Evolutionary conservation across 2,797 vertebrate species (phyloP), one percentile per base, ranked within the genome.

Genomic region (Syndactyla subalaris): DNA sequence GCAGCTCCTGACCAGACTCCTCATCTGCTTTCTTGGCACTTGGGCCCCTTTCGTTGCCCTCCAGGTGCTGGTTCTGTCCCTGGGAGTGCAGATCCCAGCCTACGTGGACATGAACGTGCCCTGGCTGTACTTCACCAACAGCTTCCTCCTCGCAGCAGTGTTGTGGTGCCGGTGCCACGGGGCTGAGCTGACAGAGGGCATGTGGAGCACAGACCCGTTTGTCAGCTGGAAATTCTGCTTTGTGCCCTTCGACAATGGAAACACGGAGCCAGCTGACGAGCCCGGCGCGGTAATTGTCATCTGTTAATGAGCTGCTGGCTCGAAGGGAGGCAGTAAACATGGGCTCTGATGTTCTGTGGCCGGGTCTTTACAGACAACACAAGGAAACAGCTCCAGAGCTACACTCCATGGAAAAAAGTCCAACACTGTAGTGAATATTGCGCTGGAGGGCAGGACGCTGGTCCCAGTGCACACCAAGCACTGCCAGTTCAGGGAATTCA

Each of bases 71-170:
- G 48, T 98, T 45, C 77, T 98, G 34, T 30, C 98, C 30, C 79
- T 98, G 1, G 91, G 97, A 6, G 95, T 96, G 77, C 97, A 85
- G 93, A 97, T 99, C 78, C 98, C 98, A 2, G 98, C 98, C 7
- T 98, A 98, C n/a, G 77, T 99, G 95, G 98, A 98, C 51, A 97
- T 99, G 97, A 99, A 99, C 2, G 86, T 98, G 8, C 98, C 98
- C 26, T 99, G 99, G 99, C 92, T 99, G 48, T 98, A 97, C 93
- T 98, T 99, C 89, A 94, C 98, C 91, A 99, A 99, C 95, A 99
- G 99, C 92, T 98, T 99, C 61, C 97, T 98, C 51, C 96, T 98
- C 23, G 98, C 98, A 12, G 59, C 96, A 6, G 65, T 95, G 48
- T 98, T 98, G 38, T 98, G 98, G 98, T 94, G 97, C 70, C 97